Evolutionary conservation across 2,888 invertebrate species (phyloP).

Genomic region (Gryllus longicercus): DNA sequence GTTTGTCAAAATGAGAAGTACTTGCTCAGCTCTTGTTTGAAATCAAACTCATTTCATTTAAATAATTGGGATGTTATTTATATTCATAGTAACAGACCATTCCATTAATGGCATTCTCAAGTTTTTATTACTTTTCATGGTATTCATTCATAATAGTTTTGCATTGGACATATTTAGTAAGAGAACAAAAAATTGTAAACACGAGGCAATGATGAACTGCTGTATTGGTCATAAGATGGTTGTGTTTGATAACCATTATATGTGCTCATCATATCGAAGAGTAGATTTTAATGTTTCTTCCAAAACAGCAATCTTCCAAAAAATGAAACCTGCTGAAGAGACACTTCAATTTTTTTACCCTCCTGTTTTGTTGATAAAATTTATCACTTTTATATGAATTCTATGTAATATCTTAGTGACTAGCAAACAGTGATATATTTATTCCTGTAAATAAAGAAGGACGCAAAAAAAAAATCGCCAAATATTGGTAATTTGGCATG

Average conservation of each 20-base stretch:
- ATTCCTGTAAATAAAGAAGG: not conserved
- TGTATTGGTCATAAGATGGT: conserved; percentile 11
- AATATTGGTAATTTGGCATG: conserved; percentile 7
- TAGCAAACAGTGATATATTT: conserved; percentile 11
- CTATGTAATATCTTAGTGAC: conserved; percentile 17
- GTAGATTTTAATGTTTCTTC: not conserved
- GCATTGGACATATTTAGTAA: not conserved
- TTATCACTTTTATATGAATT: conserved; percentile 17
- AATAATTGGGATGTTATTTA: no score
- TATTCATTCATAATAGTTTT: not conserved
- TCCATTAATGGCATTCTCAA: conserved; percentile 3
- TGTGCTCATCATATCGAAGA: conserved; percentile 8
- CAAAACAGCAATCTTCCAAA: conserved; percentile 17
- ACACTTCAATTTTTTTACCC: not conserved
- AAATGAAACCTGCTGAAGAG: not conserved
- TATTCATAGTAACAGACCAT: not conserved
- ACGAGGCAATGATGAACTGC: conserved; percentile 7
- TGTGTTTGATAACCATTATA: not conserved
- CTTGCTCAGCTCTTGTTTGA: no score
- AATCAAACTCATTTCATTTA: no score
- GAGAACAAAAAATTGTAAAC: not conserved
- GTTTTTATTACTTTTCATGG: not conserved
- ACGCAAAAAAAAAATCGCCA: conserved; percentile 7
- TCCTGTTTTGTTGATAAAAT: conserved; percentile 10
- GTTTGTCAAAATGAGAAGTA: no score